These are phyloP conservation scores for Lontra canadensis DNA, from an alignment of 2,113 vertebrate species.

Conservation along the genomic window DNA sequence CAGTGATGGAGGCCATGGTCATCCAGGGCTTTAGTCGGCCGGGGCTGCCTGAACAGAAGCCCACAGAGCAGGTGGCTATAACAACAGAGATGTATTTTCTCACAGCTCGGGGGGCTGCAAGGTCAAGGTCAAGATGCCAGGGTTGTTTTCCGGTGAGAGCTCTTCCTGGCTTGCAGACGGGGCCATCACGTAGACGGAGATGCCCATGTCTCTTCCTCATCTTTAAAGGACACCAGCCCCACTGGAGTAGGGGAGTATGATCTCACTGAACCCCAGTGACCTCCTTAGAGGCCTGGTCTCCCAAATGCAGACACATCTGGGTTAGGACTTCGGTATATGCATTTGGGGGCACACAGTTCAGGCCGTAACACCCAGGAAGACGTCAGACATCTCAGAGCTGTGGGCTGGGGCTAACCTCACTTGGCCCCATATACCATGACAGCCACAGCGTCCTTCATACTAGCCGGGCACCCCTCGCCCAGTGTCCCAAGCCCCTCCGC, in stretches of 20 bases:
- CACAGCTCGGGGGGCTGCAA: neutral
- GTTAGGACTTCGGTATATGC: neutral
- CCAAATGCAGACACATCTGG: neutral
- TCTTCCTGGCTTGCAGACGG: neutral
- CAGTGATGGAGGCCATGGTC: rapidly evolving
- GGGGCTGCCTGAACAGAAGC: rapidly evolving
- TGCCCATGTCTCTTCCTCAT: neutral
- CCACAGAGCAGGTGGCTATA: rapidly evolving
- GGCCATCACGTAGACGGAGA: rapidly evolving
- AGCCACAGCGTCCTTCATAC: neutral
- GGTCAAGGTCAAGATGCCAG: neutral
- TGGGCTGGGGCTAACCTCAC: neutral
- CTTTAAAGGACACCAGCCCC: neutral
- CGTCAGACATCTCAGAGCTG: neutral
- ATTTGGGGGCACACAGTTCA: neutral
- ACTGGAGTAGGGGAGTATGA: neutral
- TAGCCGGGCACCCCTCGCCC: neutral
- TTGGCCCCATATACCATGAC: neutral
- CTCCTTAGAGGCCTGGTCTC: neutral
- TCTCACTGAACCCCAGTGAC: neutral
- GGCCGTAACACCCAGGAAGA: neutral
- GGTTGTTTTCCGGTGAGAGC: neutral
- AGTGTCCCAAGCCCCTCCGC: too few species aligned
- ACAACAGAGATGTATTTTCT: rapidly evolving
- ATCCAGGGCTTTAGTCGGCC: rapidly evolving